Evolutionary conservation across 2,888 invertebrate genomes (phyloP), one percentile per base, ranked within the genome.

Genomic region (Trimorus sp.): DNA sequence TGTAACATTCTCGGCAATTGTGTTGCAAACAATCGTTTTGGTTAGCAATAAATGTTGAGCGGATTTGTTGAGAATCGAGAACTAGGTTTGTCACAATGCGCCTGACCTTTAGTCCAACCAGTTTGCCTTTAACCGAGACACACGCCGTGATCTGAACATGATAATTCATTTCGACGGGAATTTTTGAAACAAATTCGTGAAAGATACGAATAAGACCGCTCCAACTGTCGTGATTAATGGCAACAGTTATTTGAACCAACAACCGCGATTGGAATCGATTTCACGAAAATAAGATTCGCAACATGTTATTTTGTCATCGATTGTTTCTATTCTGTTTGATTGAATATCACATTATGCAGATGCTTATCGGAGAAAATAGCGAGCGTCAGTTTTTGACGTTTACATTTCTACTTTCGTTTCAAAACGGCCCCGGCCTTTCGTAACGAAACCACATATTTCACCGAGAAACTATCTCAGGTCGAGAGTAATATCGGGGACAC

Each of bases 51-150:
- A 80, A 70, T 71, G 80, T 76, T 69, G 26, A 59, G 5, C 53
- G 70, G 70, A 70, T 79, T 76, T 76, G 76, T 51, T 56, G 68
- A 45, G 66, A 62, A 76, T 81, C 65, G 75, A 80, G 69, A 62
- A 75, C 69, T 79, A 69, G 76, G 79, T 66, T 79, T 79, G 82
- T 83, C 82, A 79, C 71, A 78, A 71, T 75, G 59, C 62, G 60
- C 7, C 76, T 83, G 79, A 83, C 83, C 83, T 83, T 73, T 79
- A 53, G 65, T 53, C 58, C 58, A 74, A 79, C 83, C 79, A 83
- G 83, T 83, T 83, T 83, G 76, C 73, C 68, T 79, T 73, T 79
- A 79, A 54, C 58, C 62, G 58, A 68, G 60, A 75, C 70, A 68
- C 74, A 42, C 71, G 26, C 26, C 26, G 26, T 56, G 26, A 66